Base-by-base conservation (phyloP, 2,888 invertebrate genomes). In the Chloroclystis v-ata region DNA sequence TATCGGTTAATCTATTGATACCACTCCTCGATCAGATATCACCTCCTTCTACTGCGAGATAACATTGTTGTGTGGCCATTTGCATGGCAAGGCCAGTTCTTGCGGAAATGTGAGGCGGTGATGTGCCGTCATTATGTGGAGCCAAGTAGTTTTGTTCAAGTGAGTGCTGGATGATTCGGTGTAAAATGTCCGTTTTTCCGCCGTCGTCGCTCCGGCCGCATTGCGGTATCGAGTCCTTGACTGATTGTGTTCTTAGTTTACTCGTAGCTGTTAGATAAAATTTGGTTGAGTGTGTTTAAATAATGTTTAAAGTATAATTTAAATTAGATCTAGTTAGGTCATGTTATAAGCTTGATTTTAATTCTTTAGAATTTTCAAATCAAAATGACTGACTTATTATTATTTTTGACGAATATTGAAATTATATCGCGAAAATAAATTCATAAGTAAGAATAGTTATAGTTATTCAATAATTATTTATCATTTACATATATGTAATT, bases 61-160 rank as follows among this genome's bases (percentile, higher is more conserved):
- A 75, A 70, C 63, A 61, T 57, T 70, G 59, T 66, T 69, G 69
- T 60, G 59, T 61, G 59, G 63, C 54, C 57, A 57, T 69, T 68
- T 65, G 64, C 63, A 62, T 61, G 61, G 57, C 56, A 61, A 61
- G 51, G 57, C 48, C 60, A 63, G 61, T 66, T 55, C 61, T 20
- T 20, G 54, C 63, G 59, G 54, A 59, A 64, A 52, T 52, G 59
- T 57, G 57, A 60, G 60, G 55, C 57, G 58, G 45, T 61, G 59
- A 56, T 51, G 49, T 49, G 52, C 49, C 41, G 46, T 48, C 39
- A 33, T 46, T 37, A 82, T 83, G 83, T 82, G 83, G 83, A 79
- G 69, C 65, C 82, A 80, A 70, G 76, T 79, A 51, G 71, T 76
- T 55, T 65, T 67, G 47, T 73, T 71, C 33, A 82, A 81, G 83